Base-by-base conservation (phyloP, 2,888 invertebrate species). In the Acronicta leporina region DNA sequence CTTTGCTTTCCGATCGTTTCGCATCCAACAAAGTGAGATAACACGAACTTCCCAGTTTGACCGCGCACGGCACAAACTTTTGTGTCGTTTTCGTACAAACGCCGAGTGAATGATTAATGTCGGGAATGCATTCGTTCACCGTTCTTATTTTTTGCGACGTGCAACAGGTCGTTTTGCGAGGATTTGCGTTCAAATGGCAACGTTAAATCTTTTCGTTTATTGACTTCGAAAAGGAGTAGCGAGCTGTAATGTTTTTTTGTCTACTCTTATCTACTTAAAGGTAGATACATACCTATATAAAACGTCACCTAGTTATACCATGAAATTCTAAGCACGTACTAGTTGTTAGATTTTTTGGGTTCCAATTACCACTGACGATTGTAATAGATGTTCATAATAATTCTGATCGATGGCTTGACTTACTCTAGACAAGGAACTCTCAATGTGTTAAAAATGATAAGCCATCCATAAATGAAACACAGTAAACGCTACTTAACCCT, bases 41-140 rank as follows among this genome's bases (percentile, higher is more conserved):
- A n/a, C 38, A 6, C 38, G n/a, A 38, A 38, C 38, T 38, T 38
- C 6, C 38, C 38, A 38, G n/a, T 38, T 38, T 38, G n/a, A 38
- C 38, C n/a, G n/a, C 4, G n/a, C 5, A 38, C 38, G 7, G n/a
- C n/a, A 38, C 38, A n/a, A 33, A 38, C 38, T 38, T 38, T n/a
- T 38, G 38, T 38, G 38, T 38, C 38, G 38, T 9, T 13, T n/a
- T 14, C 45, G 25, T 14, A 44, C 38, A 38, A 38, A 38, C 38
- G n/a, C 11, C 51, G 51, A 51, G 20, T 43, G 51, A 51, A 51
- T 51, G 51, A 51, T 51, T 42, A 51, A 51, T 44, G 51, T 30
- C 15, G 13, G 4, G 55, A 20, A 48, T 47, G 40, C 55, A 40
- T 27, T 44, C 54, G 20, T 51, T 51, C 20, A 44, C 44, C 51